Evolutionary conservation across 2,888 invertebrate genomes (phyloP), one percentile per base, ranked within the genome.

Genomic region (Eumacrocentrus americanus): DNA sequence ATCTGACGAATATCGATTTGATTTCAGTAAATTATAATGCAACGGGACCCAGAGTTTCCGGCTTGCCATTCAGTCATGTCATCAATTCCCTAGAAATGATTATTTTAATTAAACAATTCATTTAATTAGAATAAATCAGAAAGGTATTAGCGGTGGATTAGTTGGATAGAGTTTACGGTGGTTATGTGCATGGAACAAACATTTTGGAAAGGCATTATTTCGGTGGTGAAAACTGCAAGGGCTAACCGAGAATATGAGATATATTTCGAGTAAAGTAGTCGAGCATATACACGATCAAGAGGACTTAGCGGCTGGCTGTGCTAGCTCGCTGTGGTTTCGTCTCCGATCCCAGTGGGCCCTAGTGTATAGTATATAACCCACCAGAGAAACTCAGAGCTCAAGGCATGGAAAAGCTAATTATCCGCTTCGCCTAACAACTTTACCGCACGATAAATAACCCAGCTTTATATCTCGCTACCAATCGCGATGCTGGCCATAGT

Each of bases 391-490:
- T 18, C 29, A 34, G 25, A 14, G 50, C 29, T 29, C 11, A 7
- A 58, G 42, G 50, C 51, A 51, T 42, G 42, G 50, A 58, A 58
- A 50, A 51, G 58, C 58, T 58, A 58, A 58, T 58, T 58, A 58
- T 58, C 40, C 51, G 58, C 50, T 58, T 51, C 35, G 40, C 51
- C 51, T 58, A 58, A 58, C 51, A 51, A 58, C 58, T 58, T 58
- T 42, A 58, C 58, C 42, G 42, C 50, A 58, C 51, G 58, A 58
- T 58, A 58, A 58, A 58, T 58, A 58, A 58, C 51, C 47, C n/a
- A 40, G 50, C 40, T 34, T 58, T 58, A 58, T 51, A 51, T 50
- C 58, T 51, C 25, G 42, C 18, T 25, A 51, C 51, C 29, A 58
- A 58, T 50, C 58, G 34, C 44, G 29, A 52, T 40, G 23, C 18